Base-by-base conservation (phyloP, 2,888 invertebrate genomes). In the Apeira syringaria region DNA sequence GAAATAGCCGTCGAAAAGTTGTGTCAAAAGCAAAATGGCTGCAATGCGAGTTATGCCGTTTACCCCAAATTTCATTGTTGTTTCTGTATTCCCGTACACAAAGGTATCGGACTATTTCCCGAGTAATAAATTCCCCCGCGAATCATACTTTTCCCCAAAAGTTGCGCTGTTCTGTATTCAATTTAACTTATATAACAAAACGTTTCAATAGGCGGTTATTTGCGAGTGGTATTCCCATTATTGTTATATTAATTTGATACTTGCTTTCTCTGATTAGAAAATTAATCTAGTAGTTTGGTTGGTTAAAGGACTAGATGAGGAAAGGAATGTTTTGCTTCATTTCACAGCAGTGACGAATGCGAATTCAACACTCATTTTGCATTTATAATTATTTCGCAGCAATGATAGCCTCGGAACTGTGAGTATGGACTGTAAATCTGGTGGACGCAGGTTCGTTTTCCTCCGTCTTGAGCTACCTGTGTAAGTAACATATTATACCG, bases 131-230 rank as follows among this genome's bases (percentile, higher is more conserved):
- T 61, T 37, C 18, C 41, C 5, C 39, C 35, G 36, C 32, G 36
- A 42, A 32, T 42, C 53, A 50, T 51, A 59, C 56, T 56, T 63
- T 61, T 52, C 29, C 47, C 37, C 39, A 38, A 48, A 64, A 64
- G 52, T 64, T 64, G 51, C 17, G 9, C 56, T 59, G 59, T 68
- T 64, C 52, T 47, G 54, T 64, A 62, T 68, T 64, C 58, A 64
- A 64, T 67, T 64, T 54, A 58, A 60, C 53, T 59, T 62, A 55
- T 53, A 51, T 34, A 61, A 62, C 61, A 57, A 59, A 60, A 58
- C 50, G 48, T 49, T 39, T 40, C 15, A 45, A 35, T 35, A 27
- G 30, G 9, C 15, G 33, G 13, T 15, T 2, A 13, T 34, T 39
- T 7, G n/a, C 12, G 20, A 26, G 42, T 33, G 32, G 32, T 27